A percentile compares a stretch with the other conserved stretches of the same genome.
These are phyloP conservation scores for Pollenia griseotomentosa DNA, from an alignment of 2,888 invertebrate genomes.

Conservation along the genomic window DNA sequence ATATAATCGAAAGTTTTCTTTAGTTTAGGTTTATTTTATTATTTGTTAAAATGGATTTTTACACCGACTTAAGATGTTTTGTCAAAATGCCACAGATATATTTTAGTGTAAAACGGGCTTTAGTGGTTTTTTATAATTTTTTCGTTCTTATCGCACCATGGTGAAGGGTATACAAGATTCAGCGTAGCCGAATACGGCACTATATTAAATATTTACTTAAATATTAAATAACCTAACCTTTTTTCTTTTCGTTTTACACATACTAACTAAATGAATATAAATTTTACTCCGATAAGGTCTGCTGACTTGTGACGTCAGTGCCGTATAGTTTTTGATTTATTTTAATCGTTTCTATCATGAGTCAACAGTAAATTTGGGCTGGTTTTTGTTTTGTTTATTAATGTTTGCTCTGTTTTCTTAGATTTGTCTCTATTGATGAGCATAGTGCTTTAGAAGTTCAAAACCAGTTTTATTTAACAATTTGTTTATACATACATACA, in stretches of 20 bases:
- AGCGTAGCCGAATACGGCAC: no score
- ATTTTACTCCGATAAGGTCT: constrained; percentile 40
- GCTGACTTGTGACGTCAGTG: constrained; percentile 55
- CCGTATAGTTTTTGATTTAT: constrained; percentile 3
- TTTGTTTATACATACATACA: not conserved
- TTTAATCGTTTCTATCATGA: constrained; percentile 25
- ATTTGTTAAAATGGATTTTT: no score
- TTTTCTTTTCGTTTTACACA: no score
- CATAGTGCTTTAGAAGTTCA: not conserved
- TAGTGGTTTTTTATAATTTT: no score
- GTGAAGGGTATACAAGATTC: no score
- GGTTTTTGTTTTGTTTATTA: constrained; percentile 14
- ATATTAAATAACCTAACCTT: not conserved
- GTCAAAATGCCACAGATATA: no score
- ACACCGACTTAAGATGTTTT: no score
- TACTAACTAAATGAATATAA: not conserved
- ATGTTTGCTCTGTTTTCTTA: not conserved
- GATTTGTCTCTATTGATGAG: not conserved
- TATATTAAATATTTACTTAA: not conserved
- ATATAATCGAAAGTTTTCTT: no score
- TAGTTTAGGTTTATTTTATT: no score
- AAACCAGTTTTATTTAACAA: not conserved
- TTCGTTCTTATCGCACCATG: no score
- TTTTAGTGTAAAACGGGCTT: no score
- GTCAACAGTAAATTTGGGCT: constrained; percentile 5